phyloP scores from a whole-genome alignment of 2,797 vertebrate genomes.

The Poecile montanus region DNA sequence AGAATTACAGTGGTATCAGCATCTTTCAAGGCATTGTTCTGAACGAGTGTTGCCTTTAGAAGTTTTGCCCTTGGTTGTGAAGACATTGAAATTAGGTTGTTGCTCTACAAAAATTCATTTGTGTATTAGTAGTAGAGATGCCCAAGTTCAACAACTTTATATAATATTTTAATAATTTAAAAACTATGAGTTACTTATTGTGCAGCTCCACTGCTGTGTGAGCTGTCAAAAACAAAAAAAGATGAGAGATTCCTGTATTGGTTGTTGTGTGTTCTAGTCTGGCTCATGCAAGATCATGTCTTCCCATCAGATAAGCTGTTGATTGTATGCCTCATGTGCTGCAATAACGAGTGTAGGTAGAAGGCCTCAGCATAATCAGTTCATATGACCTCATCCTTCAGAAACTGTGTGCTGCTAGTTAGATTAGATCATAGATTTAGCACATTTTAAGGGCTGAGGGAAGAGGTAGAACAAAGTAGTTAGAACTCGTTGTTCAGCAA shows the following conservation, averaged over 20 bases:
- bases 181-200: not conserved
- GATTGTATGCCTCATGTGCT: not conserved
- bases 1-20: not conserved
- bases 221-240: not conserved
- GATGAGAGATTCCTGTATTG: not conserved
- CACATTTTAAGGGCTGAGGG: not conserved
- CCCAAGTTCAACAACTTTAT: not conserved
- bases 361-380: not conserved
- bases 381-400: not conserved
- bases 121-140: not conserved
- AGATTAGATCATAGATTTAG: not conserved
- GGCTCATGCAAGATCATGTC: not conserved
- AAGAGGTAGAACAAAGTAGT: not conserved
- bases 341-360: not conserved
- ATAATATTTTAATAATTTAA: not conserved
- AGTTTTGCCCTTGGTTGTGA: not conserved
- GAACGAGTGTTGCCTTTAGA: not conserved
- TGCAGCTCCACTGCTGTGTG: not conserved
- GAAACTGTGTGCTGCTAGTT: not conserved
- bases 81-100: not conserved
- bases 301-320: not conserved
- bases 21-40: not conserved
- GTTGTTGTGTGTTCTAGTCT: not conserved
- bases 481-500: not conserved
- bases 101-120: not conserved